Conservation (phyloP, 2,888 invertebrate species). For the Phortica okadai region DNA sequence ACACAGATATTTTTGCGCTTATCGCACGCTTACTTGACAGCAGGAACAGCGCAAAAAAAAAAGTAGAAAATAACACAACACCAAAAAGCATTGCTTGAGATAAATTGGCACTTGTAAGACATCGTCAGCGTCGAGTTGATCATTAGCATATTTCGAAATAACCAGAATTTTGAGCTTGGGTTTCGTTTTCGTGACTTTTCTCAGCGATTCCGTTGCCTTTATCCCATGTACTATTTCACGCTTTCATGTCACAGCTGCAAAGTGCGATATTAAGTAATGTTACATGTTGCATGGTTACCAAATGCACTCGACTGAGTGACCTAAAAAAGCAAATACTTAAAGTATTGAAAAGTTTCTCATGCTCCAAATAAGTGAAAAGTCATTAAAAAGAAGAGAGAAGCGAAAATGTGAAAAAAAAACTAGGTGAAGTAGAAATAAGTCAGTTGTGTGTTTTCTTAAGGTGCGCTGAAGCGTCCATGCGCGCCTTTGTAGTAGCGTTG, state of each 20-base stretch:
- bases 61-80: not conserved
- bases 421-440: no score
- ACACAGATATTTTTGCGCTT: not conserved
- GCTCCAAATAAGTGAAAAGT: not conserved
- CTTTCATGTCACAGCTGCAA: not conserved
- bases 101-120: not conserved
- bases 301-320: slow-evolving; percentile 68
- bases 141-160: slow-evolving; percentile 64
- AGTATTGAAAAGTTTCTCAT: not conserved
- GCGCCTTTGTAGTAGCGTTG: slow-evolving; percentile 16
- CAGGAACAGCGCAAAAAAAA: no score
- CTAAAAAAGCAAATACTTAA: slow-evolving; percentile 56
- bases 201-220: not conserved
- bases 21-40: not conserved
- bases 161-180: not conserved
- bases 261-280: slow-evolving; percentile 14
- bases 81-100: not conserved
- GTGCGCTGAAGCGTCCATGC: slow-evolving; percentile 27
- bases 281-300: slow-evolving; percentile 57
- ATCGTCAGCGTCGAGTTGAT: slow-evolving; percentile 65
- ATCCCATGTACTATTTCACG: not conserved
- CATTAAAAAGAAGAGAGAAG: not conserved
- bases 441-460: slow-evolving; percentile 6
- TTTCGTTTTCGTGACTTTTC: not conserved
- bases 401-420: not conserved